Base-by-base conservation (phyloP, 2,888 invertebrate genomes). In the Spisula subtruncata region DNA sequence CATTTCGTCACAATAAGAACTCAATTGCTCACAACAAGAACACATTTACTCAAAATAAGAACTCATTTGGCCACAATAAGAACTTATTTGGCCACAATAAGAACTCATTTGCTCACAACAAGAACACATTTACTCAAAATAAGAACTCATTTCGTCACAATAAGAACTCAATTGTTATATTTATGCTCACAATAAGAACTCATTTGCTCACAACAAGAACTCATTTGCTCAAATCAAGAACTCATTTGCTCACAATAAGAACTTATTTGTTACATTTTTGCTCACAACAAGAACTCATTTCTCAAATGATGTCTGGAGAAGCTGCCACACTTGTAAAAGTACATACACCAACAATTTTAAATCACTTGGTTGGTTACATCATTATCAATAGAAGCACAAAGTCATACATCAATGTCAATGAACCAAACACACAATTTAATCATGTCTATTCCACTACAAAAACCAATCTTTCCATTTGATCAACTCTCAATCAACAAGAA, bases 401-500 rank as follows among this genome's bases (percentile, higher is more conserved):
- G 20, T 66, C 60, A 25, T 66, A 66, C 20, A 66, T n/a, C n/a
- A 25, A 66, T n/a, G 60, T 66, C 60, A 66, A 66, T 66, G 60
- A 66, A n/a, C 60, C 60, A 66, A 41, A 66, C 60, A 66, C 20
- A 66, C 25, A 66, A 66, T 66, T 66, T 25, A 25, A 66, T 66
- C 60, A 66, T 66, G 60, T 66, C 60, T 66, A 4, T 25, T 66
- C 60, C 60, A n/a, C n/a, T 25, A 66, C 60, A 66, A 66, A 0
- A 66, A 66, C n/a, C 60, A 66, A 66, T 66, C 60, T 4, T n/a
- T 66, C 60, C 60, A 66, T 66, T 66, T 66, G 0, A 66, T 66
- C 60, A 25, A 66, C 60, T 66, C 60, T 66, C 60, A 66, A 66
- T 66, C 60, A 66, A 66, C 60, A 66, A n/a, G n/a, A n/a, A 66